Evolutionary conservation across 2,888 invertebrate genomes (phyloP).

Genomic region (Drosophila borborema): DNA sequence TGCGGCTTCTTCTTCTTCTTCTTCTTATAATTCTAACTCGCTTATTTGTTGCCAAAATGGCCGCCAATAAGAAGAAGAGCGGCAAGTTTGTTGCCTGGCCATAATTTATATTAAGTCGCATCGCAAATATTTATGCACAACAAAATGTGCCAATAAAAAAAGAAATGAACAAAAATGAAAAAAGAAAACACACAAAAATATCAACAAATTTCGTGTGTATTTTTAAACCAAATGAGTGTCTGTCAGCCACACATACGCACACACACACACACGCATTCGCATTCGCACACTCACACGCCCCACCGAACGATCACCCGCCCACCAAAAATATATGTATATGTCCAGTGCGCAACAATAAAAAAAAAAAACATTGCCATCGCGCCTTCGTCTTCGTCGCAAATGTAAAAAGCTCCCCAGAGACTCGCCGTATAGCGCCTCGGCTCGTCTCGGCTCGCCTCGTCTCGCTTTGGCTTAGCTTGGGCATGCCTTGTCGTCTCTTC

Average conservation of each 20-base stretch:
- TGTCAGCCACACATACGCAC: background rate
- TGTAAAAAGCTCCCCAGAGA: slow-evolving; percentile 53
- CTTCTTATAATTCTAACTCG: slow-evolving; percentile 17
- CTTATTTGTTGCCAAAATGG: slow-evolving; percentile 59
- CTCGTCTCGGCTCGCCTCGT: background rate
- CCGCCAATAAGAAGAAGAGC: slow-evolving; percentile 12
- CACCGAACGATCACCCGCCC: slow-evolving; percentile 5
- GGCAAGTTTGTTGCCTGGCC: slow-evolving; percentile 54
- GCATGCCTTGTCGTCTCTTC: slow-evolving; percentile 8
- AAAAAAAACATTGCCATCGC: slow-evolving; percentile 23
- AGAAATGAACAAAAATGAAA: background rate
- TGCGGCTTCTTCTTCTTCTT: slow-evolving; percentile 39
- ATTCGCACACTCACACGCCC: background rate
- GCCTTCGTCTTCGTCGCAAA: slow-evolving; percentile 20
- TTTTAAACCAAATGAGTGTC: slow-evolving; percentile 51
- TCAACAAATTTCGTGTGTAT: slow-evolving; percentile 38
- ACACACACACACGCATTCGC: background rate
- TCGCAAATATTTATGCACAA: slow-evolving; percentile 62
- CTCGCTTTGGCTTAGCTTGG: background rate
- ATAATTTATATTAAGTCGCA: slow-evolving; percentile 60
- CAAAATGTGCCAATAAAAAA: slow-evolving; percentile 3
- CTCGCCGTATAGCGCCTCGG: slow-evolving; percentile 13
- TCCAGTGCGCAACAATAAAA: slow-evolving; percentile 17
- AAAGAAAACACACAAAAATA: background rate
- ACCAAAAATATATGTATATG: slow-evolving; percentile 1